Conservation (phyloP, 92 coral and sea anemone genomes). For the Meandrina meandrites region DNA sequence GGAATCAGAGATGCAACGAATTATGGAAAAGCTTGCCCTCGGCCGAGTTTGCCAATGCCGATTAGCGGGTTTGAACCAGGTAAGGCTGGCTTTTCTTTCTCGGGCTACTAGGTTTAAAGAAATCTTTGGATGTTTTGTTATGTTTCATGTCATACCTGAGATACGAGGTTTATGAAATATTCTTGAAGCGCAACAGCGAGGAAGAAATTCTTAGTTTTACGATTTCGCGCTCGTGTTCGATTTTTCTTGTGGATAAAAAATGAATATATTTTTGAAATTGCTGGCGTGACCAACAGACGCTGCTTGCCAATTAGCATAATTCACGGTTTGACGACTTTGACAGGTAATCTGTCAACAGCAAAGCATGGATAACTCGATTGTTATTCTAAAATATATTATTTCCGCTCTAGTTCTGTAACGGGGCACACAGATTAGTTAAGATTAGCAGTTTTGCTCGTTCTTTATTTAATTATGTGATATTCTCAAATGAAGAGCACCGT, state of each 20-base stretch:
- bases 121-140: background rate
- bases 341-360: background rate
- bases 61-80: background rate
- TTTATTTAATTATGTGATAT: background rate
- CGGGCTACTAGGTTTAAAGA: background rate
- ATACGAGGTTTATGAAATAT: background rate
- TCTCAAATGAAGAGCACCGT: background rate
- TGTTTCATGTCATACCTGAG: background rate
- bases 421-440: background rate
- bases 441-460: background rate
- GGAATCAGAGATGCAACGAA: constrained; percentile 28
- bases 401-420: background rate
- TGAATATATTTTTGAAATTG: no score
- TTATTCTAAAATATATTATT: background rate
- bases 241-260: no score
- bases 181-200: background rate
- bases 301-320: background rate
- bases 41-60: background rate
- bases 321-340: background rate
- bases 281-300: background rate
- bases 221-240: no score
- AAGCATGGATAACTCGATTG: background rate
- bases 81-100: background rate
- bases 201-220: background rate
- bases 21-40: background rate